Base-by-base conservation (phyloP, 2,113 vertebrate genomes). In the Rhabdomys dilectus region DNA sequence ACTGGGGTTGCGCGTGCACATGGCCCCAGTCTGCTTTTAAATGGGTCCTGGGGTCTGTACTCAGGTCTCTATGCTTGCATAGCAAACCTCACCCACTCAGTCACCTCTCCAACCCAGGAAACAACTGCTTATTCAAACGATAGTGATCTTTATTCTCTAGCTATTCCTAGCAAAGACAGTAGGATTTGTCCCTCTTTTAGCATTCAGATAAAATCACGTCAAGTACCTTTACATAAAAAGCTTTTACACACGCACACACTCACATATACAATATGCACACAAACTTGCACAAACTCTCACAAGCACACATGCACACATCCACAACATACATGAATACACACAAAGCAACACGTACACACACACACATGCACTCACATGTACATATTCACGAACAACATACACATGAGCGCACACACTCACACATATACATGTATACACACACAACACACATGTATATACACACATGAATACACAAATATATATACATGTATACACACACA, bases 131-230 rank as follows among this genome's bases (percentile, higher is more conserved):
- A 82, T 22, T 26, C 81, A 86, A 82, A 53, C 13, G 68, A 82
- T 3, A 48, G 64, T 26, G 13, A 42, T 56, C 87, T 58, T 92
- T 88, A 91, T 95, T 86, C 91, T 66, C 58, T 76, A 91, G 45
- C 13, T 81, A 60, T 87, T 91, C 26, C 77, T 84, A 93, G 42
- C 26, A 95, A 93, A 73, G 45, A 88, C 0, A 84, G n/a, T 60
- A 95, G 72, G 95, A 93, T 60, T 89, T 95, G 90, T 91, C 92
- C 85, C 70, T 95, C 31, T 19, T 80, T 81, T 93, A 95, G 72
- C 53, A 93, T 56, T 22, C 24, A 42, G 81, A 77, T 72, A 90
- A 64, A 64, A 42, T 76, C 91, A 75, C 68, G 60, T 91, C 72
- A 92, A 88, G n/a, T 77, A 88, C 92, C 94, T 97, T 82, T 90